Percentiles rank a stretch among this genome's conserved stretches.
These are phyloP conservation scores for Anthopleura sola DNA, from an alignment of 64 coral and sea anemone species.

Conservation along the genomic window DNA sequence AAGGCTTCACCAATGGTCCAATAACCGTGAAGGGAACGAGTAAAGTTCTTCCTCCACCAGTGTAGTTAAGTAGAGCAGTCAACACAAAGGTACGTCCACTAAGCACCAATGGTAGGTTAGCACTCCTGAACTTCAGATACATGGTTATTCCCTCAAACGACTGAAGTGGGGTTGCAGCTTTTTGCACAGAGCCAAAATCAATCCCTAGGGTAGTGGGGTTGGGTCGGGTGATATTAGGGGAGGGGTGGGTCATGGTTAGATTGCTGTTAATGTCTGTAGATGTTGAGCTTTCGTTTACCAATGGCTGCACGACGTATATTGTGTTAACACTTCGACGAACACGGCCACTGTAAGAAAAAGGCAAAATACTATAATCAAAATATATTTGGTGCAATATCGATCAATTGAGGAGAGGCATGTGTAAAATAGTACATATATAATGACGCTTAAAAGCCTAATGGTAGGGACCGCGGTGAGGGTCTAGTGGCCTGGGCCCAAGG, in stretches of 20 bases:
- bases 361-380: background rate
- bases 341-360: background rate
- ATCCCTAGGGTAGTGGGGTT: slow-evolving; percentile 42
- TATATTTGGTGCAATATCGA: background rate
- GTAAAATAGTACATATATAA: too few species aligned
- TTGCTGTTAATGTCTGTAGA: slow-evolving; percentile 31
- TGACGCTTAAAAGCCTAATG: too few species aligned
- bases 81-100: slow-evolving; percentile 67
- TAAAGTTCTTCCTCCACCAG: slow-evolving; percentile 30
- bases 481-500: too few species aligned
- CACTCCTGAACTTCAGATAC: slow-evolving; percentile 52
- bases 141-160: slow-evolving; percentile 60
- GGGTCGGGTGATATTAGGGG: slow-evolving; percentile 33
- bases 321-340: background rate
- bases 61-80: slow-evolving; percentile 25
- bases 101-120: slow-evolving; percentile 54
- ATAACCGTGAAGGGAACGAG: slow-evolving; percentile 55
- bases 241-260: slow-evolving; percentile 8
- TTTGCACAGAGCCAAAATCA: slow-evolving; percentile 56
- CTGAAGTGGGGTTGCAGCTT: slow-evolving; percentile 32
- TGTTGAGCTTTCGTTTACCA: slow-evolving; percentile 37
- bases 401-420: too few species aligned
- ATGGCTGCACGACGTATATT: slow-evolving; percentile 22
- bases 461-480: too few species aligned
- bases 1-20: slow-evolving; percentile 73